Conservation (phyloP, 2,888 invertebrate species). For the Resseliella maxima region DNA sequence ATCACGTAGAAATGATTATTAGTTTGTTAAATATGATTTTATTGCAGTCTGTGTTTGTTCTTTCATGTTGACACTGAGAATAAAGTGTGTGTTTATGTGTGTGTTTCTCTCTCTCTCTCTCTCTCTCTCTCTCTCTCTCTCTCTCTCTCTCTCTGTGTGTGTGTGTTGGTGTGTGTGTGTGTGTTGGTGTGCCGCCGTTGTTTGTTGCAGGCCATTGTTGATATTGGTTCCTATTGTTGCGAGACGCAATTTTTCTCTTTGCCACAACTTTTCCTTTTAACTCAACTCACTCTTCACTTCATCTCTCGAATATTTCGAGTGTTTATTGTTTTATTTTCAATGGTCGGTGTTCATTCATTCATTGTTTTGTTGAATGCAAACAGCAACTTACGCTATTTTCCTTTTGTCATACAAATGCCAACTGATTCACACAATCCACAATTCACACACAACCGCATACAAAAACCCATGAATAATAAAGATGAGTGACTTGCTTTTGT, state of each 20-base stretch:
- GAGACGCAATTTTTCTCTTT: too few relatives aligned
- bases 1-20: constrained; percentile 44
- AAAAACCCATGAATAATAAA: constrained; percentile 52
- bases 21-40: constrained; percentile 51
- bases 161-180: too few relatives aligned
- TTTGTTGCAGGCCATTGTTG: too few relatives aligned
- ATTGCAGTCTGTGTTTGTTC: constrained; percentile 27
- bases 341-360: constrained; percentile 23
- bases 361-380: neutral
- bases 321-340: constrained; percentile 54
- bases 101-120: neutral
- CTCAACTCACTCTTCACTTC: too few relatives aligned
- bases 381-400: neutral
- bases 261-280: too few relatives aligned
- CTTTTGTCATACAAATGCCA: neutral
- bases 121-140: neutral
- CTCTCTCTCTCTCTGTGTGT: neutral
- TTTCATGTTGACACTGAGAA: neutral
- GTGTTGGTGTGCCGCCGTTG: too few relatives aligned
- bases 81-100: neutral
- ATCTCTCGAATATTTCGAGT: neutral
- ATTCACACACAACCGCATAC: neutral
- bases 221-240: too few relatives aligned
- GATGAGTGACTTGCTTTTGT: constrained; percentile 49
- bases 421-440: neutral